Evolutionary conservation across 2,113 vertebrate species (phyloP), one percentile per base, ranked within the genome.

Genomic region (Dasyurus viverrinus): DNA sequence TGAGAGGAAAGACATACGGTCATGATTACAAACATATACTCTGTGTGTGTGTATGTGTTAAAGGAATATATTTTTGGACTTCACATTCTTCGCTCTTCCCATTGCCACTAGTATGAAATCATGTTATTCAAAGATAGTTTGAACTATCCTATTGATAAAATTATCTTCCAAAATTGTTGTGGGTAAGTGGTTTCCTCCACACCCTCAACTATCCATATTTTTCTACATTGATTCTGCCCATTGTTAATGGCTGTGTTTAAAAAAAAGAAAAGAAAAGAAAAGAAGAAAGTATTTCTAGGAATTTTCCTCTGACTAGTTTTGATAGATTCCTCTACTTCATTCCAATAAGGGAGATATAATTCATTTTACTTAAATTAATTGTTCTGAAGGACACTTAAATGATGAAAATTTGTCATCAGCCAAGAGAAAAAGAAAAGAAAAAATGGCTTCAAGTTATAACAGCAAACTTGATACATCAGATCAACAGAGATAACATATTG

Each of bases 281-380:
- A 84, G 42, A 42, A 54, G 22, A 96, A 96, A 98, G 95, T 90
- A 92, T 96, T 96, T 91, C 93, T 97, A 97, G 93, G 95, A 98
- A 97, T 98, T 98, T 98, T 98, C 97, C 23, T 24, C 52, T 95
- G 36, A 96, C 57, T 97, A 96, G 93, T 96, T 98, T 97, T 97
- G 97, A 98, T 98, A 98, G 97, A 94, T 98, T 98, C 95, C 93
- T 92, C 52, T 42, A 95, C 96, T 96, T 92, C 90, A 93, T 95
- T 95, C 93, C 95, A 97, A 95, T 96, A 96, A 95, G 97, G 95
- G 95, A 91, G 95, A 97, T 96, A 97, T 97, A 96, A 94, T 76
- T 97, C 94, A 95, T 12, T 90, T 97, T 97, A 96, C 92, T 97
- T 95, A 93, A 96, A 94, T n/a, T 50, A 92, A 93, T 97, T 98